Conservation (phyloP, 2,113 vertebrate species). For the Numenius arquata region DNA sequence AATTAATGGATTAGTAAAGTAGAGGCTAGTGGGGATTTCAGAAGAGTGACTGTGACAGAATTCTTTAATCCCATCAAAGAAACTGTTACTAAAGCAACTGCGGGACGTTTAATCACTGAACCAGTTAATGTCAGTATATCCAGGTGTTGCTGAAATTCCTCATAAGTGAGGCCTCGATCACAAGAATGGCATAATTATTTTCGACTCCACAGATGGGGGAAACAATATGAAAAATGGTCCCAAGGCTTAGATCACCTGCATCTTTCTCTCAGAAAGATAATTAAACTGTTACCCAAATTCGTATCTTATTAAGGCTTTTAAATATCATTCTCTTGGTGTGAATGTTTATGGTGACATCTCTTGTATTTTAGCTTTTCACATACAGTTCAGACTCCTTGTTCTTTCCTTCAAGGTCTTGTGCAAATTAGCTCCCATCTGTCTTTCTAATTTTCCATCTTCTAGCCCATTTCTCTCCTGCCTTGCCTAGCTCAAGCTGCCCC, state of each 20-base stretch:
- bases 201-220: background rate
- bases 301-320: background rate
- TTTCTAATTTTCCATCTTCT: background rate
- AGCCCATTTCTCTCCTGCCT: background rate
- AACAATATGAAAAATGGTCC: background rate
- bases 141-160: constrained; percentile 4
- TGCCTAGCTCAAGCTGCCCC: background rate
- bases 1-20: background rate
- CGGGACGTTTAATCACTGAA: background rate
- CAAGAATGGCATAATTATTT: background rate
- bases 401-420: constrained; percentile 20
- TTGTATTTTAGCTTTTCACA: background rate
- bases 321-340: background rate
- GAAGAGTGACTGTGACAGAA: background rate
- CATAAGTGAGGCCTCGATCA: background rate
- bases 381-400: background rate
- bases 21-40: background rate
- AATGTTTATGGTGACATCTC: background rate
- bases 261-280: constrained; percentile 1
- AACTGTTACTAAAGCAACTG: background rate
- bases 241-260: background rate
- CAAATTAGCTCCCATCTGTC: constrained; percentile 15
- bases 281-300: background rate
- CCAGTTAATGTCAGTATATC: background rate
- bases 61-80: background rate